A percentile compares a stretch with the other conserved stretches of the same genome.
These are phyloP conservation scores for Drosophila miranda DNA, from an alignment of 1,140 invertebrate species.

Conservation along the genomic window DNA sequence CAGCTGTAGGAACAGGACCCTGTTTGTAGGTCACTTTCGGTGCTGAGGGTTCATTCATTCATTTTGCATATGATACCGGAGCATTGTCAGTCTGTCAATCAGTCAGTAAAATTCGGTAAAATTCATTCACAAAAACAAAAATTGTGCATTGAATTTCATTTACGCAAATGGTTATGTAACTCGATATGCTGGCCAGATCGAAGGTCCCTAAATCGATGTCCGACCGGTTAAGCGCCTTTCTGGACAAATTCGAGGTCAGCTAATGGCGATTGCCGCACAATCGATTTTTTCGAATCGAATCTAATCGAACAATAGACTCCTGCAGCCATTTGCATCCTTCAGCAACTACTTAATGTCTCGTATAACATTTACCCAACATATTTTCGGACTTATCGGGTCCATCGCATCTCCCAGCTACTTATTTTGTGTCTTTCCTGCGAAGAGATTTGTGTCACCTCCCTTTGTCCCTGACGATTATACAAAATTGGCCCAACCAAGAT, in stretches of 20 bases:
- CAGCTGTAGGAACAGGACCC: slow-evolving; percentile 18
- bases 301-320: slow-evolving; percentile 2
- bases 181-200: slow-evolving; percentile 59
- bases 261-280: slow-evolving; percentile 21
- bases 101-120: slow-evolving; percentile 29
- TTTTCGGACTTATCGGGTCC: slow-evolving; percentile 22
- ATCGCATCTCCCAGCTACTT: slow-evolving; percentile 18
- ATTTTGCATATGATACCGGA: slow-evolving; percentile 58
- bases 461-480: slow-evolving; percentile 56
- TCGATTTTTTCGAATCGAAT: not conserved
- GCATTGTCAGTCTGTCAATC: slow-evolving; percentile 56
- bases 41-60: slow-evolving; percentile 57
- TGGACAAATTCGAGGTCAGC: slow-evolving; percentile 31
- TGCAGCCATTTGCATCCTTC: slow-evolving; percentile 24
- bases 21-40: slow-evolving; percentile 33
- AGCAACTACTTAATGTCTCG: slow-evolving; percentile 54
- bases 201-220: slow-evolving; percentile 2
- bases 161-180: slow-evolving; percentile 70
- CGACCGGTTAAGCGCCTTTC: slow-evolving; percentile 15
- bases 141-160: slow-evolving; percentile 65
- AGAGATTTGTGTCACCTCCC: slow-evolving; percentile 70
- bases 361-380: slow-evolving; percentile 37
- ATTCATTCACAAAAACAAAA: slow-evolving; percentile 27
- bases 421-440: slow-evolving; percentile 46
- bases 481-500: slow-evolving; percentile 47